Evolutionary conservation across 2,113 vertebrate species (phyloP).

Genomic region (Bubo scandiacus): DNA sequence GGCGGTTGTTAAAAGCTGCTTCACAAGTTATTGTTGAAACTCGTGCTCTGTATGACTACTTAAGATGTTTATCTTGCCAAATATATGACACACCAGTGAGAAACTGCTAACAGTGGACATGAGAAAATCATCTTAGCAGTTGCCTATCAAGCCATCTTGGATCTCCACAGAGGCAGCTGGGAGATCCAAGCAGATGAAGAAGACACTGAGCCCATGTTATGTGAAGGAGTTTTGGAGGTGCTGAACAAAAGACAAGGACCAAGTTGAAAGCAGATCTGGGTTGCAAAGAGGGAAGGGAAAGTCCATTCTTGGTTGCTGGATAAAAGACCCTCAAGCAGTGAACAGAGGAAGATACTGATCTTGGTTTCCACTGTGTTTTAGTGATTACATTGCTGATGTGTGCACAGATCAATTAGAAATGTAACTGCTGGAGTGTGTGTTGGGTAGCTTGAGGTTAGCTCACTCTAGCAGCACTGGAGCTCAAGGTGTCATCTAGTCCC

Average conservation of each 20-base stretch:
- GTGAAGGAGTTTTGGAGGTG: neutral
- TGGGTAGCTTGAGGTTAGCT: neutral
- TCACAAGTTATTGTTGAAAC: neutral
- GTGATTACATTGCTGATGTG: rapidly evolving
- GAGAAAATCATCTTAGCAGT: neutral
- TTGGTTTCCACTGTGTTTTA: neutral
- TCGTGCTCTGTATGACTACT: neutral
- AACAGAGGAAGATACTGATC: neutral
- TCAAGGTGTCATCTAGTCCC: neutral
- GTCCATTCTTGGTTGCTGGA: neutral
- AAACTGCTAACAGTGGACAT: neutral
- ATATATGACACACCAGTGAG: neutral
- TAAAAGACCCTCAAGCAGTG: neutral
- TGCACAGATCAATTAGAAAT: neutral
- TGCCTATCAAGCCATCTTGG: neutral
- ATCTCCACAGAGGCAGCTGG: neutral
- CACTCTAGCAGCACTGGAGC: rapidly evolving
- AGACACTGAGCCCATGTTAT: neutral
- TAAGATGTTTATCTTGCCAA: neutral
- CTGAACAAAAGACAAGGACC: neutral
- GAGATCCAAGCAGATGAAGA: neutral
- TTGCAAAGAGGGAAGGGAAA: neutral
- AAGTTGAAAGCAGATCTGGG: rapidly evolving
- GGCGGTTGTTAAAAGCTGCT: neutral
- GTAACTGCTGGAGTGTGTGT: neutral